Base-by-base conservation (phyloP, 2,888 invertebrate species). In the Pelosia muscerda region DNA sequence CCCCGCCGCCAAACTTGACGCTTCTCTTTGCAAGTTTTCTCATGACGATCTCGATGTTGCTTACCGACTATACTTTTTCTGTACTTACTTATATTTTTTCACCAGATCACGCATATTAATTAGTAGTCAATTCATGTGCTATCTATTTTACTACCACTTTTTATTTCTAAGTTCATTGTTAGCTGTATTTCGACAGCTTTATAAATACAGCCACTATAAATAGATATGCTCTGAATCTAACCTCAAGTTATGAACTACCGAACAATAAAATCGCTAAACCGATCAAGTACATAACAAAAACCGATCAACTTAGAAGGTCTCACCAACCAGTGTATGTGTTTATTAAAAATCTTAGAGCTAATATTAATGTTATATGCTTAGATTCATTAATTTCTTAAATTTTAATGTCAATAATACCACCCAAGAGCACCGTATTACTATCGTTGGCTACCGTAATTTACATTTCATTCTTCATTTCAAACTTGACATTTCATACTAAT, bases 21-120 rank as follows among this genome's bases (percentile, higher is more conserved):
- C 86, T 90, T 88, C 88, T 88, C 86, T 85, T 86, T 82, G 76
- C 82, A 88, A 91, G 89, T 91, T 92, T 91, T 87, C 84, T 88
- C 82, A 86, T 86, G 87, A 86, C 85, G 83, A 86, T 85, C 84
- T 85, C 82, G 76, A 83, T 87, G 81, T 79, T 83, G 66, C 75
- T 78, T 69, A 74, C 74, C 77, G 80, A 74, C 81, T 84, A 75
- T 72, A 76, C 78, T 84, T 81, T 84, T 76, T 75, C 75, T 71
- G 69, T 76, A 74, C 70, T 74, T 65, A 75, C 66, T 75, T 71
- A 73, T 72, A 75, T 75, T 81, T 77, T 72, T 72, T 59, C 57
- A 61, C 69, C 66, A 67, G 38, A 68, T 66, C 60, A 57, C 6
- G 59, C 38, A 71, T 73, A 68, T 63, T 78, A 72, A 78, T 81